Base-by-base conservation (phyloP, 1,140 invertebrate species). In the Drosophila orosa region DNA sequence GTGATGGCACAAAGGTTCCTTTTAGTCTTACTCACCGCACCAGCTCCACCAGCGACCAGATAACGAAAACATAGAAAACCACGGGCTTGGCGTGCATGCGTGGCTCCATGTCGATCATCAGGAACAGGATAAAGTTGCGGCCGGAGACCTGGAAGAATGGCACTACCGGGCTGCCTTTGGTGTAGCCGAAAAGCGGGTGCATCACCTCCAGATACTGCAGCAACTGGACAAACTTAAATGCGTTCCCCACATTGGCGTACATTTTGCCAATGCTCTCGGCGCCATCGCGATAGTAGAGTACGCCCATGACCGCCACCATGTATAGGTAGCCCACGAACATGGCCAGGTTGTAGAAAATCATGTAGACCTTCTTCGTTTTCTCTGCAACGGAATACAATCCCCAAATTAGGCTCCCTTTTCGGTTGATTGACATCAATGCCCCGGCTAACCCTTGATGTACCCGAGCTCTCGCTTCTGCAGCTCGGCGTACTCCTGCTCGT, bases 271-370 rank as follows among this genome's bases (percentile, higher is more conserved):
- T 95, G 8, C 95, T 96, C 45, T 94, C 96, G 93, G 92, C 90
- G 3, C 96, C 97, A 81, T 97, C 94, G 78, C 95, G 95, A 1
- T 94, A 93, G 91, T 96, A 98, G 55, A 95, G 93, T 17, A 97
- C 94, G 3, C 92, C 92, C 92, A 98, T 95, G 13, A 98, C 95
- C 22, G 93, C 91, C 19, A 97, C 83, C 31, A 98, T 93, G 84
- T 97, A 98, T 6, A 95, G 93, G 91, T 95, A 98, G 10, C 97
- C 97, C 66, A 98, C 94, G 92, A 97, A 97, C 94, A 98, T 98
- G 90, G 95, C 96, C 61, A 98, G 92, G 92, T 98, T 99, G 92
- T 98, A 99, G 47, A 98, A 92, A 61, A 97, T 94, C 47, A 98
- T 92, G 91, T 99, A 99, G 0, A 97, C 95, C 85, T 96, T 97